These are phyloP conservation scores for Sesamia inferens DNA, from an alignment of 2,888 invertebrate species.

Conservation along the genomic window DNA sequence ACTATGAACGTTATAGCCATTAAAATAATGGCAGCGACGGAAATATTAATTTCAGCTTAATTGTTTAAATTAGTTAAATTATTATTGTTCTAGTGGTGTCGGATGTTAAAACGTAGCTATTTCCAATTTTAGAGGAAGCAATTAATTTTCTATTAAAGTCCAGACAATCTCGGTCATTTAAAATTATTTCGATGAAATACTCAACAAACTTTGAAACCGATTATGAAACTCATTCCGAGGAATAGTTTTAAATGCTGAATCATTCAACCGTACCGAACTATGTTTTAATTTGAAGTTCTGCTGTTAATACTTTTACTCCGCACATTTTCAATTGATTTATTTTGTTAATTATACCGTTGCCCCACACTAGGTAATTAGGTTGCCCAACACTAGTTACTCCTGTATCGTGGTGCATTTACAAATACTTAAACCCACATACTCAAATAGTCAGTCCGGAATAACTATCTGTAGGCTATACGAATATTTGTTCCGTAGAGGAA, in stretches of 20 bases:
- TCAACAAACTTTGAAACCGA: neutral
- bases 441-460: too few species aligned
- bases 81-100: slow-evolving; percentile 33
- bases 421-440: too few species aligned
- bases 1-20: slow-evolving; percentile 41
- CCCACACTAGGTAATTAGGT: too few species aligned
- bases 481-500: too few species aligned
- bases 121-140: slow-evolving; percentile 29
- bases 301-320: neutral
- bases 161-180: slow-evolving; percentile 8
- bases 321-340: neutral
- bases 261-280: neutral
- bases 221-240: slow-evolving; percentile 8
- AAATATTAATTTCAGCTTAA: slow-evolving; percentile 54
- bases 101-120: slow-evolving; percentile 21
- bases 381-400: too few species aligned
- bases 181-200: slow-evolving; percentile 8
- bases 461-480: too few species aligned
- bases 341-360: too few species aligned
- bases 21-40: slow-evolving; percentile 44
- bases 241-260: slow-evolving; percentile 1
- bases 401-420: too few species aligned
- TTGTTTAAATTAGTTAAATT: slow-evolving; percentile 54
- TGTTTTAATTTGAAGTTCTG: slow-evolving; percentile 3
- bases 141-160: slow-evolving; percentile 37